These are phyloP conservation scores for Tangara arthus DNA, from an alignment of 2,797 vertebrate genomes.

Conservation along the genomic window DNA sequence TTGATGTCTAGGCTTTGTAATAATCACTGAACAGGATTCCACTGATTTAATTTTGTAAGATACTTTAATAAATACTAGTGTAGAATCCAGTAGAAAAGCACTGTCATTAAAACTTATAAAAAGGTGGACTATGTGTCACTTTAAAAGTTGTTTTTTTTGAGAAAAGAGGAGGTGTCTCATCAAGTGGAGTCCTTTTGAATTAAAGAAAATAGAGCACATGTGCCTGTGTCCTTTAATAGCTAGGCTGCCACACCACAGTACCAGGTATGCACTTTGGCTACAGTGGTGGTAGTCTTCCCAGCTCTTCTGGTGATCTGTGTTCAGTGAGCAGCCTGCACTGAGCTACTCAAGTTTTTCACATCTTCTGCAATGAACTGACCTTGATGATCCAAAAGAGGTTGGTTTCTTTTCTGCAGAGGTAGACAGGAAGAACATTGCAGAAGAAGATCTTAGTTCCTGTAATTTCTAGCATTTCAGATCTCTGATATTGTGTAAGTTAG, in stretches of 20 bases:
- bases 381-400: background rate
- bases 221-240: background rate
- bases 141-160: background rate
- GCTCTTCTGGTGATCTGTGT: background rate
- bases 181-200: background rate
- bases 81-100: background rate
- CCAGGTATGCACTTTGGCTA: background rate
- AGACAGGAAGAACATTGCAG: background rate
- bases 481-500: background rate
- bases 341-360: fast-evolving
- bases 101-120: background rate
- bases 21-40: background rate
- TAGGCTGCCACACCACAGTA: background rate
- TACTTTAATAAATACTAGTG: background rate
- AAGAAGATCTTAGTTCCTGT: background rate
- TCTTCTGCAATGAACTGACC: background rate
- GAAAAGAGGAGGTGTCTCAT: background rate
- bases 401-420: background rate
- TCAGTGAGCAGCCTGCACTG: background rate
- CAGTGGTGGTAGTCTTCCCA: background rate
- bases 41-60: background rate
- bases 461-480: background rate
- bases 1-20: background rate
- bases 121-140: background rate
- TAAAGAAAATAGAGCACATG: background rate